Evolutionary conservation across 2,113 vertebrate species (phyloP).

Genomic region (Hipposideros armiger): DNA sequence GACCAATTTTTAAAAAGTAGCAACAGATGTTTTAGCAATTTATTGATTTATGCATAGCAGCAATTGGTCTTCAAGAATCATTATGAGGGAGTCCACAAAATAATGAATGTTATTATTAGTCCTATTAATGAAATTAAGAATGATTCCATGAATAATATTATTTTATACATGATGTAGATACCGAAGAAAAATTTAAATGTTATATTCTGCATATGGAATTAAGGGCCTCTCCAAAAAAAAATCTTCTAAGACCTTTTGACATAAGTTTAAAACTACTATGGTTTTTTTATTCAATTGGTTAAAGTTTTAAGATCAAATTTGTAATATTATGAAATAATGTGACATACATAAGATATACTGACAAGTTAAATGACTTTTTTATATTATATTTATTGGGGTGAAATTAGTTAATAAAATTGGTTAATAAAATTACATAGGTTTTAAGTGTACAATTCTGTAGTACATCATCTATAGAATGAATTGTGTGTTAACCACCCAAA

Average conservation of each 20-base stretch:
- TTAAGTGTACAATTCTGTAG: no score
- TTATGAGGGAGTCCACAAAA: background rate
- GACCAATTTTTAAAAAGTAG: background rate
- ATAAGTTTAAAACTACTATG: background rate
- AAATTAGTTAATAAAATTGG: no score
- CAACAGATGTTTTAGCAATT: slow-evolving; percentile 40
- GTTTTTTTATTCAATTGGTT: background rate
- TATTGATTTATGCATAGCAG: background rate
- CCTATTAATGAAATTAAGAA: background rate
- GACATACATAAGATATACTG: background rate
- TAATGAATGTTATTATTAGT: background rate
- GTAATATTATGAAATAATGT: background rate
- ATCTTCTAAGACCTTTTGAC: background rate
- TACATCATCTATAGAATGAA: no score
- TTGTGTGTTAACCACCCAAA: no score
- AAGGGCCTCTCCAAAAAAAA: background rate
- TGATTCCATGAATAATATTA: background rate
- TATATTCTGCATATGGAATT: background rate
- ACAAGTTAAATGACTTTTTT: background rate
- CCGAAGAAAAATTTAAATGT: background rate
- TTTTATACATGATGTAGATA: background rate
- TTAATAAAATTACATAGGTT: no score
- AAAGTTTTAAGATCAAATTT: slow-evolving; percentile 1
- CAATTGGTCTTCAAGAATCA: background rate
- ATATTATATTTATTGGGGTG: no score